Base-by-base conservation (phyloP, 1,140 invertebrate species). In the Palaemon carinicauda region DNA sequence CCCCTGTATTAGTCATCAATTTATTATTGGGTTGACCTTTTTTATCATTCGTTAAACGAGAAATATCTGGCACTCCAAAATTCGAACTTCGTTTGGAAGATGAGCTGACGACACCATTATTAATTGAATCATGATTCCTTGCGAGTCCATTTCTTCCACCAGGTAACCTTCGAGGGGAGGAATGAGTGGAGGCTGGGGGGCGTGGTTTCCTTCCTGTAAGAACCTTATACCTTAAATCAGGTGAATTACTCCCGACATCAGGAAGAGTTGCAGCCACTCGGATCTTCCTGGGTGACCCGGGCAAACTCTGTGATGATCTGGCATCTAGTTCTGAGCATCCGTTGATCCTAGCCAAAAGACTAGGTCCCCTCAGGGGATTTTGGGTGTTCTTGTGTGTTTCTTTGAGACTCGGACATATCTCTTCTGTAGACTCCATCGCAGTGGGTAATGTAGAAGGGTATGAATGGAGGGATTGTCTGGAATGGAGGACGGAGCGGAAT, bases 181-280 rank as follows among this genome's bases (percentile, higher is more conserved):
- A 81, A 50, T 87, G 85, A 24, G 85, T 73, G 71, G 85, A 87
- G 17, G 79, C 85, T 27, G 85, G 71, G 4, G 85, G 79, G 10
- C 85, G 69, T 1, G 85, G 79, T 54, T 54, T 80, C 41, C 85
- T 69, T 2, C 80, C 71, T 15, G 71, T 82, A n/a, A 87, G 53
- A 27, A 87, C 85, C 56, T 87, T 87, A 80, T 89, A 89, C 19
- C 86, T 82, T 3, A 89, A 56, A 27, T 89, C 88, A 41, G 88
- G 88, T 15, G 88, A 89, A 69, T 89, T 87, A n/a, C 83, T 82
- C 12, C 88, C 88, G 10, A 89, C 88, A 27, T 89, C 88, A 10
- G 88, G 88, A n/a, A 88, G 73, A 14, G 83, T 89, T 3, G 88
- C 82, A 7, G 88, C 77, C 60, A 89, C 88, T 17, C 88, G 65